A percentile compares a stretch with the other conserved stretches of the same genome.
phyloP scores from a whole-genome alignment of 2,113 vertebrate species.

The Rostratula benghalensis region DNA sequence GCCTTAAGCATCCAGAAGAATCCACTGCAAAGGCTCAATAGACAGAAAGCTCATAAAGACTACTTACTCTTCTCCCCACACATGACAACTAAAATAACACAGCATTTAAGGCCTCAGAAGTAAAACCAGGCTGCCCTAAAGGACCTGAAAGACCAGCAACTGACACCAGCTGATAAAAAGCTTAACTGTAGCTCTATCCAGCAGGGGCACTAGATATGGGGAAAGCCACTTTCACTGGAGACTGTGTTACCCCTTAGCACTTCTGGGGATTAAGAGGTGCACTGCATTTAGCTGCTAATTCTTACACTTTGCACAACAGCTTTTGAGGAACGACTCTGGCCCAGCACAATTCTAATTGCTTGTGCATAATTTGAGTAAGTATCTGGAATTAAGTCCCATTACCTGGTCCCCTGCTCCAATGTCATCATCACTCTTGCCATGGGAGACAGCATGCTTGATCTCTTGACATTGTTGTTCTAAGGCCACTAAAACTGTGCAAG shows the following conservation, averaged over 20 bases:
- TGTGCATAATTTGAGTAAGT: background rate
- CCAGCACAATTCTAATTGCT: background rate
- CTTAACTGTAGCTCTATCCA: background rate
- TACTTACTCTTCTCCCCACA: background rate
- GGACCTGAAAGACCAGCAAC: background rate
- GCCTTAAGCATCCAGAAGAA: background rate
- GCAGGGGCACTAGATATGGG: background rate
- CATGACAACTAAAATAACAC: background rate
- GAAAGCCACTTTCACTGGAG: background rate
- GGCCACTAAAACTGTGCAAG: conserved; percentile 82
- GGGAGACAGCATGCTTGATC: conserved; percentile 80
- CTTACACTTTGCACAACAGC: background rate
- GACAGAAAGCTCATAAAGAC: background rate
- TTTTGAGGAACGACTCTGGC: background rate
- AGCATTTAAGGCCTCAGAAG: background rate
- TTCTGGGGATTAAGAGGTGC: background rate
- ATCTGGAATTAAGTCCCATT: background rate
- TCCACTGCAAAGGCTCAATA: background rate
- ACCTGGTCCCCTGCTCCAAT: conserved; percentile 83
- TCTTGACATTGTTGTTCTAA: conserved; percentile 86
- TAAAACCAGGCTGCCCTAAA: background rate
- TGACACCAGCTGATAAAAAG: background rate
- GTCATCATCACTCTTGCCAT: conserved; percentile 78
- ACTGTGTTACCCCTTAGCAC: background rate
- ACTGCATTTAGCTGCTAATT: background rate